These are phyloP conservation scores for Venusia cambrica DNA, from an alignment of 2,888 invertebrate genomes.

Conservation along the genomic window DNA sequence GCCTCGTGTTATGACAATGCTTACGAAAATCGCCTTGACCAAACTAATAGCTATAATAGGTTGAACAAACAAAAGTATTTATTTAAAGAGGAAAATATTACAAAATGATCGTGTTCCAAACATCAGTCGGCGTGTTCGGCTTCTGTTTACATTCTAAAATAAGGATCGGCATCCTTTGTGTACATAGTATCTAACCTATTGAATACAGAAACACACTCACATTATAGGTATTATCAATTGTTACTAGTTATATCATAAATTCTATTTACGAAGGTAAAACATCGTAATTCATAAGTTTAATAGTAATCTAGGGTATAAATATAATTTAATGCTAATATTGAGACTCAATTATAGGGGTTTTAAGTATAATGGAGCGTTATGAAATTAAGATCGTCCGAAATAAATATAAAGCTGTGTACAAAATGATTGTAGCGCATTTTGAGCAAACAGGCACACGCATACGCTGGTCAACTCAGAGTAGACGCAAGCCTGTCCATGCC, in stretches of 20 bases:
- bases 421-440: too few relatives aligned
- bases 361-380: constrained; percentile 19
- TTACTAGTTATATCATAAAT: too few relatives aligned
- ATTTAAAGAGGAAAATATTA: constrained; percentile 58
- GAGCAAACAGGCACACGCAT: too few relatives aligned
- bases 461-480: too few relatives aligned
- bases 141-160: constrained; percentile 38
- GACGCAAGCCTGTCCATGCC: too few relatives aligned
- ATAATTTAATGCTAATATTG: too few relatives aligned
- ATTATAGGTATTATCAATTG: too few relatives aligned
- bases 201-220: constrained; percentile 6
- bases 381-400: constrained; percentile 30
- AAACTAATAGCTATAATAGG: constrained; percentile 62
- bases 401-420: too few relatives aligned
- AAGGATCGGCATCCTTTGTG: constrained; percentile 21
- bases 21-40: constrained; percentile 73
- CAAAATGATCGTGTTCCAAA: constrained; percentile 58
- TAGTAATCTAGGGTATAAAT: too few relatives aligned
- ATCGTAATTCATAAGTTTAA: too few relatives aligned
- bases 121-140: constrained; percentile 36
- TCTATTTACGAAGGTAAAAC: too few relatives aligned
- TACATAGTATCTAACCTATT: constrained; percentile 19
- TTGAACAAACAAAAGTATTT: constrained; percentile 71
- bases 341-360: too few relatives aligned
- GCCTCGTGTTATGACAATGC: constrained; percentile 50